Evolutionary conservation across 2,888 invertebrate species (phyloP), one percentile per base, ranked within the genome.

Genomic region (Rhaphigaster nebulosa): DNA sequence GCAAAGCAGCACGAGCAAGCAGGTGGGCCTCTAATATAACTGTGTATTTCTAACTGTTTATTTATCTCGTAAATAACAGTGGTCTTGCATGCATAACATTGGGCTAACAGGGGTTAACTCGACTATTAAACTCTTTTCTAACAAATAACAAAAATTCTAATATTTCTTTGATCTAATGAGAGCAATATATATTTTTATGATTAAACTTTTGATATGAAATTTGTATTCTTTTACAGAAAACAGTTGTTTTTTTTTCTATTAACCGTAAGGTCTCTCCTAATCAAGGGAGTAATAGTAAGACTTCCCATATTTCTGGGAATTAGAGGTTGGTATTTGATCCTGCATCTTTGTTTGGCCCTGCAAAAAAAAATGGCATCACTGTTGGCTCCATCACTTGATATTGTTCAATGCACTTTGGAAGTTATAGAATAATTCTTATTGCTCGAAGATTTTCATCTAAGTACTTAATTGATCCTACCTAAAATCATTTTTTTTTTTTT

Each of bases 1-100:
- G 97, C 97, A 92, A 97, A 97, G 94, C 92, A 92, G 90, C 56
- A 80, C 23, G 87, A 88, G 87, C 89, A 89, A 91, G 76, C 88
- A 88, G 88, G 90, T 90, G 26, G 12, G 84, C 23, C 26, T 38
- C 70, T 23, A 38, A 20, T 12, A 76, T 76, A 15, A 29, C 10
- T n/a, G 10, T 60, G 1, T 5, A 60, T n/a, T 13, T 12, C 60
- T n/a, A 12, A 70, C 15, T 38, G 20, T 76, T 38, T 8, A 76
- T 76, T 23, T 38, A 38, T 38, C 70, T 38, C 8, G 20, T 76
- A 34, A 38, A 34, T 76, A 76, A 38, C 20, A 38, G 8, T 76
- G 38, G 70, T 76, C 38, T 20, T 38, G 70, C 70, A 76, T 76
- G 70, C 38, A 76, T 76, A 34, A 76, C 70, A 76, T 23, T 34